Evolutionary conservation across 92 coral and sea anemone genomes (phyloP), one percentile per base, ranked within the genome.

Genomic region (Epizoanthus stellaris): DNA sequence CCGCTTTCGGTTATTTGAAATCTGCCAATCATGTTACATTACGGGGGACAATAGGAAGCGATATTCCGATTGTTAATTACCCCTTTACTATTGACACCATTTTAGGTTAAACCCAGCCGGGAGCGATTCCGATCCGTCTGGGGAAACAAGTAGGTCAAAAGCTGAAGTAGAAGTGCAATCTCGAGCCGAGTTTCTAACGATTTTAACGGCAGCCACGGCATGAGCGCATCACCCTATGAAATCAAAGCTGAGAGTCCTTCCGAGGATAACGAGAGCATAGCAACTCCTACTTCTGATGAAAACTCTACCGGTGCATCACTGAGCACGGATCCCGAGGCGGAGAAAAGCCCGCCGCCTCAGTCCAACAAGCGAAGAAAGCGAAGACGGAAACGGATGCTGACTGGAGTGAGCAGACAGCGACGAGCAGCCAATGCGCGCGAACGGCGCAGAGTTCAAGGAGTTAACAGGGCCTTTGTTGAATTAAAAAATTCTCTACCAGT

Each of bases 341-440:
- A 79, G 72, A 79, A 79, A 79, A 79, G 83, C 65, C 83, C 83
- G 30, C 83, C 83, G 39, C 83, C 83, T 42, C 83, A 62, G 72
- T 64, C 83, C 64, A 62, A 64, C 19, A 79, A 79, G 20, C 70
- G 83, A 17, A 79, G 83, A 87, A 94, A 94, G 57, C 87, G 99
- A 75, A 95, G 98, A 58, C 88, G 95, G 82, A 96, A 94, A 58
- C 90, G 99, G 67, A 94, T 96, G 99, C 86, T 96, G 68, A 96
- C 99, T 14, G 99, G 99, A 38, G 99, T 96, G 13, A 96, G 99
- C 43, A 89, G 99, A 56, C 99, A 96, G 64, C 91, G 99, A 15
- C 89, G 99, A 15, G 99, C 99, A 2, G 99, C 99, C 56, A 96
- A 96, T 62, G 99, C 95, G 75, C 98, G 99, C 30, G 99, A 96